phyloP scores from a whole-genome alignment of 1,140 invertebrate species.

The Wiebesia pumilae region DNA sequence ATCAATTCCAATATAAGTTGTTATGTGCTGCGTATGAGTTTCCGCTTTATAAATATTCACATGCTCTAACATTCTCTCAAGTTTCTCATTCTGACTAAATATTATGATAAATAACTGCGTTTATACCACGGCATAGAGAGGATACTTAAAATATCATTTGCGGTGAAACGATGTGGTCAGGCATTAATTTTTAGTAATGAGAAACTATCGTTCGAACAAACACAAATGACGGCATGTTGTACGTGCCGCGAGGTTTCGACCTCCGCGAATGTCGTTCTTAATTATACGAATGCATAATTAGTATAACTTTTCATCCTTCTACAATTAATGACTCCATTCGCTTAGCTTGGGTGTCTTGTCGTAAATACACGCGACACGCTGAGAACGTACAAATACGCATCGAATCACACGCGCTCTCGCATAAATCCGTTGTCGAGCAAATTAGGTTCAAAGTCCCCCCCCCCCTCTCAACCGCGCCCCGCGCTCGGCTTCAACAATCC shows the following conservation, averaged over 20 bases:
- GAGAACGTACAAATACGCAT: slow-evolving; percentile 23
- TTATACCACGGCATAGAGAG: too few species aligned
- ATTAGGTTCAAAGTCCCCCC: slow-evolving; percentile 29
- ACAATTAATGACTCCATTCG: background rate
- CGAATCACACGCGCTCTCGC: slow-evolving; percentile 10
- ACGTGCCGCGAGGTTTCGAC: background rate
- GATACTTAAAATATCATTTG: too few species aligned
- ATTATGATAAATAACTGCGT: too few species aligned
- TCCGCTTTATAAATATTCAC: background rate
- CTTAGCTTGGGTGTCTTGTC: too few species aligned
- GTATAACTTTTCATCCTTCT: background rate
- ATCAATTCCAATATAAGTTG: background rate
- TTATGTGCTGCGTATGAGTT: background rate
- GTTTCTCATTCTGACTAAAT: too few species aligned
- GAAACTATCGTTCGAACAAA: background rate
- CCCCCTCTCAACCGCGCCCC: too few species aligned
- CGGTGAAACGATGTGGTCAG: too few species aligned
- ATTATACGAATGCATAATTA: background rate
- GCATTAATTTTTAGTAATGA: background rate
- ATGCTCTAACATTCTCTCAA: background rate
- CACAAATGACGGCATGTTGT: too few species aligned
- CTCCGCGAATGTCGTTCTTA: background rate
- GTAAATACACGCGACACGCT: background rate
- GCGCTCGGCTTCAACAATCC: background rate
- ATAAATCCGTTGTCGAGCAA: slow-evolving; percentile 45